Base-by-base conservation (phyloP, 2,797 vertebrate genomes). In the Gallinago nigripennis region DNA sequence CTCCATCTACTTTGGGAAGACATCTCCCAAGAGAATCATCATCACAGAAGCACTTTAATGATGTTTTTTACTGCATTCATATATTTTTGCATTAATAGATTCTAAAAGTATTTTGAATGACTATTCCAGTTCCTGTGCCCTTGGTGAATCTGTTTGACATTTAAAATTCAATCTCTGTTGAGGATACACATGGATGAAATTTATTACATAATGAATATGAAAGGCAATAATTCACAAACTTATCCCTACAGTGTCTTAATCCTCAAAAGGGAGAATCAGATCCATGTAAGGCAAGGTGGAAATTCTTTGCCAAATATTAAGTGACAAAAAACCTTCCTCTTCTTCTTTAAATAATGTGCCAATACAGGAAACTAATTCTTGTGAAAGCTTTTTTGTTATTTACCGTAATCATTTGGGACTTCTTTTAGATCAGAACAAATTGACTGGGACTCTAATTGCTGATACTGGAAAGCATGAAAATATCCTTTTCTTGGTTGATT, bases 191-290 rank as follows among this genome's bases (percentile, higher is more conserved):
- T 33, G 69, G 71, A 79, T 93, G 20, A 77, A 64, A 91, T 94
- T 72, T 88, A 64, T 92, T 91, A 91, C 69, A 78, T 83, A 83
- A 92, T n/a, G 15, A 91, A 86, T 92, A 72, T 82, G 60, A 90
- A 84, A 90, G 33, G 53, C 45, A 95, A 72, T 86, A 92, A 87
- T n/a, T 58, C 78, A 90, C 64, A 89, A 87, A 65, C 31, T 64
- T 79, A 73, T 68, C 27, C 51, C 78, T 84, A 51, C 21, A 33
- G 35, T 70, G 48, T 54, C n/a, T 68, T 78, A 69, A 37, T 76
- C 46, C 43, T 93, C 69, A 92, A 89, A 94, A 77, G n/a, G 6
- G 57, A 90, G 39, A 65, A 85, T 88, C 56, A 92, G 30, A 85
- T 77, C 57, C 80, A 48, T 63, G 46, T 35, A 46, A 90, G 43